A percentile compares a stretch with the other conserved stretches of the same genome.
Evolutionary conservation across 2,797 vertebrate genomes (phyloP).

Genomic region (Fundulus diaphanus): DNA sequence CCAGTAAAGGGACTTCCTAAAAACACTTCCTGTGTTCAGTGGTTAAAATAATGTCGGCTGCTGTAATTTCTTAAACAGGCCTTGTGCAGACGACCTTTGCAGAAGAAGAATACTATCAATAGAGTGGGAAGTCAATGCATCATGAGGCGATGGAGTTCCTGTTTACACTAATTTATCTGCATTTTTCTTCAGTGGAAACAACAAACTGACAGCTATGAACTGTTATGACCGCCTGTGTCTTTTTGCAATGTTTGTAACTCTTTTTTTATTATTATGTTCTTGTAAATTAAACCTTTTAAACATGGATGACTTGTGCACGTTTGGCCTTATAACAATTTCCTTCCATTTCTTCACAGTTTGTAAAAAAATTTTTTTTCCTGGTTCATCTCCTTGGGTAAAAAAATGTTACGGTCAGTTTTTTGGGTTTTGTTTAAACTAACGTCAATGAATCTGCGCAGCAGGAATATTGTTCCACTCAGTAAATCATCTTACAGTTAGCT

Average conservation of each 20-base stretch:
- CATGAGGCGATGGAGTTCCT: background rate
- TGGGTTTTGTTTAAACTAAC: too few relatives aligned
- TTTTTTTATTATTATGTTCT: slow-evolving; percentile 1
- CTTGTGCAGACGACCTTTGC: background rate
- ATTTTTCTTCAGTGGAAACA: background rate
- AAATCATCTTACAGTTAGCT: too few relatives aligned
- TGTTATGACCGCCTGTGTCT: background rate
- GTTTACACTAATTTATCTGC: slow-evolving; percentile 20
- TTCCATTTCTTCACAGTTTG: background rate
- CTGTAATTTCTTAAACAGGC: background rate
- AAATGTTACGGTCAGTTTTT: background rate
- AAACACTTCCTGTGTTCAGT: background rate
- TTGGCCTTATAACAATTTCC: background rate
- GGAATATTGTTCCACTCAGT: too few relatives aligned
- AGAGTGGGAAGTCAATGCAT: slow-evolving; percentile 1
- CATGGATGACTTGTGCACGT: background rate
- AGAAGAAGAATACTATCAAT: background rate
- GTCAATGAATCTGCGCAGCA: too few relatives aligned
- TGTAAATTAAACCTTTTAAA: slow-evolving; percentile 2
- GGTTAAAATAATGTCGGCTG: background rate
- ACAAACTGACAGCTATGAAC: slow-evolving; percentile 10
- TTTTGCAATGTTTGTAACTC: background rate
- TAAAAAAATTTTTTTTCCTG: background rate
- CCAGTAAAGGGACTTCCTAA: background rate
- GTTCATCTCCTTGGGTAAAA: background rate